Conservation (phyloP, 2,888 invertebrate species). For the Drymonia ruficornis region DNA sequence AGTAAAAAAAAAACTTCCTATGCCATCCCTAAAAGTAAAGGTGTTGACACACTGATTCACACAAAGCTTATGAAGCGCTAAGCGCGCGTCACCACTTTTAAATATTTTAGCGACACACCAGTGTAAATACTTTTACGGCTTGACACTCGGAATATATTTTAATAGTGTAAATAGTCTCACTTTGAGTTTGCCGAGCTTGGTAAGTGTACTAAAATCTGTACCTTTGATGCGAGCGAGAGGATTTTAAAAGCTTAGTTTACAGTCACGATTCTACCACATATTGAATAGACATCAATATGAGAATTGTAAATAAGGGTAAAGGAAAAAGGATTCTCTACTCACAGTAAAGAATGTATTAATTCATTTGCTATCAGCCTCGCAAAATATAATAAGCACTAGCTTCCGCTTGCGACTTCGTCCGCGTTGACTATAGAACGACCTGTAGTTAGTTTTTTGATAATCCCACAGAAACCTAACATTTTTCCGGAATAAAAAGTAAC, state of each 20-base stretch:
- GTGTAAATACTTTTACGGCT: constrained; percentile 24
- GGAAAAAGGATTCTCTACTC: no score
- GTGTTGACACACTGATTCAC: constrained; percentile 55
- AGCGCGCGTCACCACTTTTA: constrained; percentile 36
- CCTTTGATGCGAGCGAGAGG: constrained; percentile 18
- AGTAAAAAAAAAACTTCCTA: no score
- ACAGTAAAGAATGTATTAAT: no score
- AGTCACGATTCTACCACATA: background rate
- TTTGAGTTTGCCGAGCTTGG: constrained; percentile 1
- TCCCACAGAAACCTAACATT: no score
- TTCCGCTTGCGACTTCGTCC: no score
- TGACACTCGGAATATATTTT: constrained; percentile 6
- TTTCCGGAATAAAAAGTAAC: background rate
- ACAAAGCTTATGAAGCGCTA: constrained; percentile 51
- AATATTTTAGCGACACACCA: constrained; percentile 35
- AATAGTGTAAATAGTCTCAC: background rate
- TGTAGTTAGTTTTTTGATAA: background rate
- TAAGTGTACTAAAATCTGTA: constrained; percentile 3
- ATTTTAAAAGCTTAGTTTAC: background rate
- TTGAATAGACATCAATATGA: no score
- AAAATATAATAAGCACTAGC: no score
- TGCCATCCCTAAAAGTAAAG: constrained; percentile 15
- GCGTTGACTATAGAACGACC: no score
- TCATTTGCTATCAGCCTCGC: no score
- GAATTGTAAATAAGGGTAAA: no score